Evolutionary conservation across 2,888 invertebrate genomes (phyloP), one percentile per base, ranked within the genome.

Genomic region (Ophion costatus): DNA sequence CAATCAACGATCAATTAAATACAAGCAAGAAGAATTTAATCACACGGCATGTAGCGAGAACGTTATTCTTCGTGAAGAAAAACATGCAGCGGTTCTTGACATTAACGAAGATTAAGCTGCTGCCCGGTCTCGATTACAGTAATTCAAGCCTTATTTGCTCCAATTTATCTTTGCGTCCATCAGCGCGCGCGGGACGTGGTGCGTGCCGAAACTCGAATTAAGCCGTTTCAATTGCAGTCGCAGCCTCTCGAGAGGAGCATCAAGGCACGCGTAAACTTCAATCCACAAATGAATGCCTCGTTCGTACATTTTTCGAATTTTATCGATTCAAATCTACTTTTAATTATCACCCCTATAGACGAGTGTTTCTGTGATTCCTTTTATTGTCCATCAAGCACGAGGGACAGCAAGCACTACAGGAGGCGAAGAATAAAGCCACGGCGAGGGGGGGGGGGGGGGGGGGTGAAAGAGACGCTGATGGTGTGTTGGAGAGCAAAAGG

Each of bases 51-150:
- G 24, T 22, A 63, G 24, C 17, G 67, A 51, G 78, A 75, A 80
- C 63, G 59, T 71, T 66, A 67, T 73, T 29, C 63, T 64, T 29
- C 38, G 70, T 63, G 20, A n/a, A 59, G 71, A 59, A 51, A 82
- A 71, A 77, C 73, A 86, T 83, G 75, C 85, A 77, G 67, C 79
- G 45, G 64, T 45, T 77, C 76, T 80, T 69, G 76, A 71, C 85
- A 56, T 89, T 91, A 91, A 92, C 90, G 91, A 92, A 92, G 92
- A 92, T 92, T 91, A 91, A 92, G 90, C 91, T 91, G 92, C 91
- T 88, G 90, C 51, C 90, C 90, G 90, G 89, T 20, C 80, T 82
- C 80, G 76, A 90, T 91, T 91, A 91, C 89, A 89, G 88, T 91
- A 91, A 92, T 92, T 87, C 90, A 91, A 89, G 90, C 89, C 91